These are phyloP conservation scores for Neolamprologus devosi DNA, from an alignment of 2,113 vertebrate genomes.

Conservation along the genomic window DNA sequence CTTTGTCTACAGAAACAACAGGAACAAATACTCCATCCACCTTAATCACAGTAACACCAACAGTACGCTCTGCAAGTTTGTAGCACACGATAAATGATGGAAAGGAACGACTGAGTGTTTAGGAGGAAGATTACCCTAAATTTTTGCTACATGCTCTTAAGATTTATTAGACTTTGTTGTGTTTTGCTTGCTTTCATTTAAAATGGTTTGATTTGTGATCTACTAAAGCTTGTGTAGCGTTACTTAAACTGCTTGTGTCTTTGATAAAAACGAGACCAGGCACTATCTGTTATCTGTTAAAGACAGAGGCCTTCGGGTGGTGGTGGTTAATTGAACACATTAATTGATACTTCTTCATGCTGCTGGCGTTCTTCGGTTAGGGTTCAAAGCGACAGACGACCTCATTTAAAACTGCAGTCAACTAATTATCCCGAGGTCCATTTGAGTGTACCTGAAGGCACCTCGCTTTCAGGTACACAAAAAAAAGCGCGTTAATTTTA, in stretches of 20 bases:
- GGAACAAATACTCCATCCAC: neutral
- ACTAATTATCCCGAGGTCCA: neutral
- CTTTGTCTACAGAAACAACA: neutral
- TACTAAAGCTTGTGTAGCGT: neutral
- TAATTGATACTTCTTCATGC: neutral
- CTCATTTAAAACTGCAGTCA: neutral
- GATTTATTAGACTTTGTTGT: neutral
- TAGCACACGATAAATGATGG: neutral
- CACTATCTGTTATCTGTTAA: neutral
- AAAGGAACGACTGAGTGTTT: neutral
- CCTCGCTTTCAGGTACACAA: neutral
- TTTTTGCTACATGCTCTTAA: neutral
- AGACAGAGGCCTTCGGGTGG: neutral
- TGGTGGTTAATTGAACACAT: neutral
- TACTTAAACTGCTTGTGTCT: neutral
- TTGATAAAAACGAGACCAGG: neutral
- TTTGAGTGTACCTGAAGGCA: neutral
- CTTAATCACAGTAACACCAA: neutral
- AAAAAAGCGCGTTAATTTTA: accelerated
- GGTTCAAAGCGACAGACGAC: neutral
- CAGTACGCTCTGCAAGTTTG: neutral
- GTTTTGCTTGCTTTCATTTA: neutral
- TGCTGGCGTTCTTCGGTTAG: neutral
- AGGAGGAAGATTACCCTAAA: accelerated
- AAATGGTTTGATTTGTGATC: neutral